Base-by-base conservation (phyloP, 2,113 vertebrate genomes). In the Globicephala melas region DNA sequence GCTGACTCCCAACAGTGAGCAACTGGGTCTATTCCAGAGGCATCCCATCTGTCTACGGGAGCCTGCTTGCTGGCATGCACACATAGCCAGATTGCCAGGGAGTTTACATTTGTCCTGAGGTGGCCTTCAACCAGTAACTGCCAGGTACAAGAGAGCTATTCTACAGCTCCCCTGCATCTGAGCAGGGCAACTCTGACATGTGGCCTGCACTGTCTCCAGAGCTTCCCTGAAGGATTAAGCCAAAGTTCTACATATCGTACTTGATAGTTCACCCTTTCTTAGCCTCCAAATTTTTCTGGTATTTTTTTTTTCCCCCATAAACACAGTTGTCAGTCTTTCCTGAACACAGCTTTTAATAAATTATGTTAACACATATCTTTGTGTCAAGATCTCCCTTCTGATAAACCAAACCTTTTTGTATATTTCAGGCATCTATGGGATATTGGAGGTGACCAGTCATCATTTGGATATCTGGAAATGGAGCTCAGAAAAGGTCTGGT, bases 181-280 rank as follows among this genome's bases (percentile, higher is more conserved):
- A 79, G 33, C 5, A 68, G 58, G 25, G 4, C 10, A 88, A n/a
- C 41, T 31, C 9, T 28, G 4, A 73, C 36, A 31, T 2, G 2
- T 0, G 1, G 8, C 14, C 9, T 65, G 7, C 18, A 12, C 0
- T 0, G 2, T 4, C 38, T 87, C 36, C n/a, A 8, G 11, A 80
- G 3, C 1, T 73, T 73, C 25, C 63, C 33, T 74, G 28, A 8
- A 58, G 33, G 31, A 58, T 36, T 33, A 31, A 58, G n/a, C 6
- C 20, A 15, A 55, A 63, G 2, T 81, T 53, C 13, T 71, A 9
- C 33, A 26, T 21, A 31, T 2, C 17, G 0, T 31, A 55, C 47
- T n/a, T 44, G 7, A 21, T 44, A 63, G 11, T 58, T 77, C 3
- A 41, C 26, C 9, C 20, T 47, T 89, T 28, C 60, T 91, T 58